Percentiles rank a stretch among this genome's conserved stretches.
These are phyloP conservation scores for Folsomia candida DNA, from an alignment of 2,888 invertebrate species.

Conservation along the genomic window DNA sequence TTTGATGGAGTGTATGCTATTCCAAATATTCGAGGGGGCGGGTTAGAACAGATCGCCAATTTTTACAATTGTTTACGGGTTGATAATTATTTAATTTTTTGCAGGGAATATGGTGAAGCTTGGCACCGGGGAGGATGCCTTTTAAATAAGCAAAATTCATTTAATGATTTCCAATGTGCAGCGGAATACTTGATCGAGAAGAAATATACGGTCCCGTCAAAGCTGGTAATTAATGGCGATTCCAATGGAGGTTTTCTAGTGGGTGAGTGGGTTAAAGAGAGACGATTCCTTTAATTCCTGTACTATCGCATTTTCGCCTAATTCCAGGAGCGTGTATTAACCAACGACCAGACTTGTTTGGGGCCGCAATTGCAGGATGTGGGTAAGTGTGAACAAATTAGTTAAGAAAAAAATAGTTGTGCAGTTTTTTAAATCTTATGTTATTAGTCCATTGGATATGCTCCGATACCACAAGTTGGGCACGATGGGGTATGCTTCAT, in stretches of 20 bases:
- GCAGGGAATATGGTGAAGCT: slow-evolving; percentile 63
- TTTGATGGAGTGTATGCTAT: slow-evolving; percentile 84
- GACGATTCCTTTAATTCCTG: too few species aligned
- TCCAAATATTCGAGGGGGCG: slow-evolving; percentile 93
- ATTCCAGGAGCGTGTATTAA: slow-evolving; percentile 95
- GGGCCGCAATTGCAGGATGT: slow-evolving; percentile 88
- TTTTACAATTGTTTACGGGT: too few species aligned
- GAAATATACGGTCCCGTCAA: slow-evolving; percentile 71
- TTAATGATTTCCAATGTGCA: slow-evolving; percentile 91
- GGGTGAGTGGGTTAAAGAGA: too few species aligned
- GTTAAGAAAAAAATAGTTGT: not conserved
- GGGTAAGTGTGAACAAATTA: slow-evolving; percentile 64
- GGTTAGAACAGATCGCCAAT: slow-evolving; percentile 54
- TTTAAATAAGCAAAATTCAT: too few species aligned
- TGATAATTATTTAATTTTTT: not conserved
- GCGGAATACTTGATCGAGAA: slow-evolving; percentile 80
- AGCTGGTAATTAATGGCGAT: slow-evolving; percentile 83
- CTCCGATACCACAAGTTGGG: slow-evolving; percentile 61
- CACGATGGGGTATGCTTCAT: slow-evolving; percentile 59
- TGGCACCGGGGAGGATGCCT: slow-evolving; percentile 94
- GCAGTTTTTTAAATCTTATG: not conserved
- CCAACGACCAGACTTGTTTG: slow-evolving; percentile 91
- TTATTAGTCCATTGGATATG: slow-evolving; percentile 59
- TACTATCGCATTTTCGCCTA: too few species aligned
- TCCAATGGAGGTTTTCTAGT: slow-evolving; percentile 87